phyloP scores from a whole-genome alignment of 2,888 invertebrate genomes.

The Pristionchus arcanus region DNA sequence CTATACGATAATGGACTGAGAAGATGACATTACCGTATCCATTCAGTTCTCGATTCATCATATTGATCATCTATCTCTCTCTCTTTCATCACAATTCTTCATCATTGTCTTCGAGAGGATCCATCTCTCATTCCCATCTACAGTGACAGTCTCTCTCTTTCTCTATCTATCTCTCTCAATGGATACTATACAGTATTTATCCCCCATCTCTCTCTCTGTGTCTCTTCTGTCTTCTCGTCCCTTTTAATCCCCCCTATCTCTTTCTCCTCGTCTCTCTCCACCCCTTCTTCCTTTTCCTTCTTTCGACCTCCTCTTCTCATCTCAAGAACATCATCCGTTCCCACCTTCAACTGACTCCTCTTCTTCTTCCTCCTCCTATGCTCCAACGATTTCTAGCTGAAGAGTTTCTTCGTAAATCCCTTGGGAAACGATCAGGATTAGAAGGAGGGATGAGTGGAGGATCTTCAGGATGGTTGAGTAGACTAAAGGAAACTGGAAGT shows the following conservation, averaged over 20 bases:
- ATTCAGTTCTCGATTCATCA: constrained; percentile 22
- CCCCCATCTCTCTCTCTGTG: not conserved
- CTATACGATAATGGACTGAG: constrained; percentile 46
- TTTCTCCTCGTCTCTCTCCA: constrained; percentile 40
- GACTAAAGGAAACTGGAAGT: constrained; percentile 34
- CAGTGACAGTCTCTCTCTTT: not conserved
- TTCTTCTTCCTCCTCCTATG: constrained; percentile 28
- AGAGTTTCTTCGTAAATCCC: constrained; percentile 41
- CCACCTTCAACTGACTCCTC: constrained; percentile 12
- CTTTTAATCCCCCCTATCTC: constrained; percentile 46
- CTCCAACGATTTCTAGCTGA: constrained; percentile 51
- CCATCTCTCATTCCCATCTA: not conserved
- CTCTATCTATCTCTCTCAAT: not conserved
- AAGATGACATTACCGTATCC: constrained; percentile 24
- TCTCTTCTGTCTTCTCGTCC: not conserved
- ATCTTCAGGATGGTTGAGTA: constrained; percentile 1
- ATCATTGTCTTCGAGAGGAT: not conserved
- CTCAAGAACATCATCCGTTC: constrained; percentile 32
- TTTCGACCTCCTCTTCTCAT: constrained; percentile 4
- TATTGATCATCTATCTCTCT: not conserved
- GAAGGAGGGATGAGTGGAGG: constrained; percentile 33
- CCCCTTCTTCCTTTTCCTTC: not conserved
- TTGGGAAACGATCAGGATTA: not conserved
- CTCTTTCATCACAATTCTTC: not conserved
- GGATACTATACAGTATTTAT: constrained; percentile 25